Percentiles rank a stretch among this genome's conserved stretches.
phyloP scores from a whole-genome alignment of 92 coral and sea anemone genomes.

The Epizoanthus scotinus region DNA sequence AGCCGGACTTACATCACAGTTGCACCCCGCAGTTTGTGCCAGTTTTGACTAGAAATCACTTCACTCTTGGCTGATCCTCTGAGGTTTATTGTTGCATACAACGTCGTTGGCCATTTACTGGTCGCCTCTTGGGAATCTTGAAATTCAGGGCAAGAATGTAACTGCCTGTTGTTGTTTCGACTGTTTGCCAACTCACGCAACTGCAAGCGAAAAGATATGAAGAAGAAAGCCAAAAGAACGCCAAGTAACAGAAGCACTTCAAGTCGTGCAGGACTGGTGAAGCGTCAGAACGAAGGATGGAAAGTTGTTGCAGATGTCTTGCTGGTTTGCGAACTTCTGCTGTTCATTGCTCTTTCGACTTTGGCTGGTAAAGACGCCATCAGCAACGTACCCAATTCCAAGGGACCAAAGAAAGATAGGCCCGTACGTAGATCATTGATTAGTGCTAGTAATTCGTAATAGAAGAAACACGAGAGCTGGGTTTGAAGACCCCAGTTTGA shows the following conservation, averaged over 20 bases:
- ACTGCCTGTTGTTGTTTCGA: not conserved
- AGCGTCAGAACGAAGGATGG: slow-evolving; percentile 56
- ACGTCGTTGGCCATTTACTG: not conserved
- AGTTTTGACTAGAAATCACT: slow-evolving; percentile 19
- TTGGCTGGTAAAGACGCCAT: slow-evolving; percentile 64
- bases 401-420: slow-evolving; percentile 39
- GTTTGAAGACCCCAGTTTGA: not conserved
- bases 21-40: slow-evolving; percentile 28
- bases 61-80: not conserved
- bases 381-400: no score
- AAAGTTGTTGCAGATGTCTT: slow-evolving; percentile 78
- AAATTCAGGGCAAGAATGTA: not conserved
- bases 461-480: not conserved
- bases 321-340: slow-evolving; percentile 77
- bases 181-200: slow-evolving; percentile 7
- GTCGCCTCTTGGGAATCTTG: slow-evolving; percentile 19
- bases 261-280: slow-evolving; percentile 69
- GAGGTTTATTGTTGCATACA: not conserved
- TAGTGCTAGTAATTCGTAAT: slow-evolving; percentile 10
- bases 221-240: slow-evolving; percentile 56
- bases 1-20: slow-evolving; percentile 27
- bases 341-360: slow-evolving; percentile 75
- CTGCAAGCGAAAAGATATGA: slow-evolving; percentile 44
- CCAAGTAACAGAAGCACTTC: slow-evolving; percentile 65
- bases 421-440: slow-evolving; percentile 46